A percentile compares a stretch with the other conserved stretches of the same genome.
phyloP scores from a whole-genome alignment of 1,140 invertebrate species.

The Chlorops oryzae region DNA sequence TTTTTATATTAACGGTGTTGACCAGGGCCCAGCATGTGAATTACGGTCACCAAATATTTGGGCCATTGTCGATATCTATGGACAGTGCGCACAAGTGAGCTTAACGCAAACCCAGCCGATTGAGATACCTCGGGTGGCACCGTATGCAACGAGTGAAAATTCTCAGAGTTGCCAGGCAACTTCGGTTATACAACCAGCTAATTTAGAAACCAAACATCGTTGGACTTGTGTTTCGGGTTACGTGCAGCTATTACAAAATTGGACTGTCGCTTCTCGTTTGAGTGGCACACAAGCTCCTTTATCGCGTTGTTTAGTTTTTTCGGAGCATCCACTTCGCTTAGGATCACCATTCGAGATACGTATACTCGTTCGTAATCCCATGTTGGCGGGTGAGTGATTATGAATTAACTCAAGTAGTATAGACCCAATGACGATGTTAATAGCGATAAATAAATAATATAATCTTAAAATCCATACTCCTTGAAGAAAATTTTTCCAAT shows the following conservation, averaged over 20 bases:
- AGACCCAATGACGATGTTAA: too few species aligned
- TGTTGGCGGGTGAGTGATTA: conserved; percentile 36
- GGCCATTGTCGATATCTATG: conserved; percentile 92
- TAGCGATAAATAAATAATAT: too few species aligned
- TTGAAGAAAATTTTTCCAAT: too few species aligned
- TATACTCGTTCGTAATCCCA: conserved; percentile 38
- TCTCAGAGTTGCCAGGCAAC: conserved; percentile 46
- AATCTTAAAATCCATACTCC: too few species aligned
- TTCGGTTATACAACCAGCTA: conserved; percentile 40
- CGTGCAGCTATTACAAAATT: conserved; percentile 41
- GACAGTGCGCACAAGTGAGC: conserved; percentile 84
- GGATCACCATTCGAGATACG: conserved; percentile 47
- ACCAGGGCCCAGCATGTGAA: conserved; percentile 80
- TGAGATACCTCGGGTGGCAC: conserved; percentile 40
- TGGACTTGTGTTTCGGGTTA: conserved; percentile 44
- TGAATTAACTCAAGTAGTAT: too few species aligned
- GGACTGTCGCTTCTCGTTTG: conserved; percentile 39
- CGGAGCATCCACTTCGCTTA: conserved; percentile 36
- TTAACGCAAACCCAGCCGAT: conserved; percentile 44
- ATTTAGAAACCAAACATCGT: conserved; percentile 40
- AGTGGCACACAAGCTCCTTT: conserved; percentile 32
- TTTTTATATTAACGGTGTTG: conserved; percentile 85
- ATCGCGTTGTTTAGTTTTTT: conserved; percentile 42
- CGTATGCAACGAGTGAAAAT: conserved; percentile 47
- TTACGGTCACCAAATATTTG: conserved; percentile 78